Base-by-base conservation (phyloP, 1,140 invertebrate species). In the Heliconius himera region DNA sequence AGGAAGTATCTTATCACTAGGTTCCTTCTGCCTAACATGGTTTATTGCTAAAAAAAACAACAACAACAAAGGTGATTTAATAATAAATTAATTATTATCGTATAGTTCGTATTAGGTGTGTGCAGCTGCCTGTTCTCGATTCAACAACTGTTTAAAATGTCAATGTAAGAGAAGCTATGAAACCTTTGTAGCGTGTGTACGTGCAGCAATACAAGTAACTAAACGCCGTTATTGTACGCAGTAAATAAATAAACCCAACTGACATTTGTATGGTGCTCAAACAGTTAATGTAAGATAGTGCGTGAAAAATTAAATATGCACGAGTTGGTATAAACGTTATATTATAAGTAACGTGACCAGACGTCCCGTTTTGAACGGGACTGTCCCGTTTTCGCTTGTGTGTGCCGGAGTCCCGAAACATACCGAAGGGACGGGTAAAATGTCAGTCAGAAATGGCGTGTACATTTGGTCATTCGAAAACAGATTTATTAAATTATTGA, bases 241-340 rank as follows among this genome's bases (percentile, higher is more conserved):
- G 60, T 66, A 66, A 6, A 66, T 66, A 66, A 66, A 66, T 16
- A 66, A 66, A 66, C 60, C 22, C 1, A 66, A 22, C 66, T 22
- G 74, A 79, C 78, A 56, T 72, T 72, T 70, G 73, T 51, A 76
- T 56, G 78, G 71, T 72, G 46, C 46, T 76, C 72, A 70, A 56
- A 70, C 74, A 79, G 22, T 79, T 76, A 79, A 76, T 76, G 60
- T n/a, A 54, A 20, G 51, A 56, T 56, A 56, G 54, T 79, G 81
- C 81, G 81, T 82, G 81, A 82, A 82, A 82, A 79, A 60, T 82
- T 82, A 51, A 82, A 76, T 83, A 82, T 78, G 76, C 84, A 60
- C 82, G 84, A 85, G 77, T 79, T 83, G 74, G 75, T 82, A 54
- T 72, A 77, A 81, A 84, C 72, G 41, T 46, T 16, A 46, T 46